Base-by-base conservation (phyloP, 2,888 invertebrate genomes). In the Schizotus pectinicornis region DNA sequence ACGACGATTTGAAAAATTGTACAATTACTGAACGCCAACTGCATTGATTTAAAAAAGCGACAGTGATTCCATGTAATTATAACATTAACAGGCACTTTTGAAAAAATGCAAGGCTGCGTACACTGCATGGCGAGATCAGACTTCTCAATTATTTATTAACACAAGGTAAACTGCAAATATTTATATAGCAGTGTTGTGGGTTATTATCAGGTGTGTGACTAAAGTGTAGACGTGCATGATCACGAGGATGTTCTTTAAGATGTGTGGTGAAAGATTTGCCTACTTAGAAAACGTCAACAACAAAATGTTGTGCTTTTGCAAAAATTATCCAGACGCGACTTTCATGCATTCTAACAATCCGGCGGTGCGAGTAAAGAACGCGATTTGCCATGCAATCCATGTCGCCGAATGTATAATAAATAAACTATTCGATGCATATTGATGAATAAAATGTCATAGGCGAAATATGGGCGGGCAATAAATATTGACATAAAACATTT, bases 141-240 rank as follows among this genome's bases (percentile, higher is more conserved):
- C 52, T 42, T 53, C 53, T 53, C 54, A 56, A 59, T 62, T 61
- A 59, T 58, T 58, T 63, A 61, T 61, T 53, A 54, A 59, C 41
- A 34, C 61, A 64, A 64, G 64, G 64, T 54, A 50, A 64, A 60
- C 62, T 9, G 47, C 57, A 61, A 61, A 54, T 56, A 54, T 57
- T 57, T 61, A 46, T 59, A 37, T 46, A 54, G 34, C 41, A 33
- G 22, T 22, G 22, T 22, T 22, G 22, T 22, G 54, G 43, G 41
- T 30, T 54, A 35, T 49, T 52, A 52, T 53, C 46, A 53, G 46
- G 22, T 7, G 46, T 42, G 34, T 43, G 43, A 51, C 43, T 22
- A 22, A 22, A 22, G 5, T 22, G 22, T 22, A 22, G 22, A 22
- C 22, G 22, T 22, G 22, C 22, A 22, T 22, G 22, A 22, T 22